These are phyloP conservation scores for Xylota segnis DNA, from an alignment of 2,888 invertebrate species.

Conservation along the genomic window DNA sequence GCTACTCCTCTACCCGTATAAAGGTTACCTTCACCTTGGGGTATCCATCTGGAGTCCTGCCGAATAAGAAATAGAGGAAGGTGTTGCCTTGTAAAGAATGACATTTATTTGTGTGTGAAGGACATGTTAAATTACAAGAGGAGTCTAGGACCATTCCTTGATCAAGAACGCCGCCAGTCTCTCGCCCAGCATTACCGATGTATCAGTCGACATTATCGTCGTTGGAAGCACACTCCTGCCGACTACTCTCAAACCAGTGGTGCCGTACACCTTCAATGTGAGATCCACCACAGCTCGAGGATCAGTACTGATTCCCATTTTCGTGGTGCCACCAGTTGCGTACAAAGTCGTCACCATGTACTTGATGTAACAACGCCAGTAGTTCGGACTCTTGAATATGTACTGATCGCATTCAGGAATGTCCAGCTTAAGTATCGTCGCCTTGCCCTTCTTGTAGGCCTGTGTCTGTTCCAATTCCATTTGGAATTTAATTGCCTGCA, in stretches of 20 bases:
- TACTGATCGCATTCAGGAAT: slow-evolving; percentile 78
- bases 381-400: slow-evolving; percentile 82
- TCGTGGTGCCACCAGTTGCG: slow-evolving; percentile 88
- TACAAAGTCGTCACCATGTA: slow-evolving; percentile 88
- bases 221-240: slow-evolving; percentile 92
- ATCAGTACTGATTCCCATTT: slow-evolving; percentile 88
- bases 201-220: slow-evolving; percentile 92
- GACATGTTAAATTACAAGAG: too few species aligned
- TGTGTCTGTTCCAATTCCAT: slow-evolving; percentile 83
- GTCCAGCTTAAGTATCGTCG: slow-evolving; percentile 77
- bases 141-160: slow-evolving; percentile 77
- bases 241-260: slow-evolving; percentile 87
- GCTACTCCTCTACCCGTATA: too few species aligned
- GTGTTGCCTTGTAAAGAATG: too few species aligned
- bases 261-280: slow-evolving; percentile 87
- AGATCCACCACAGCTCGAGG: slow-evolving; percentile 88
- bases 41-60: too few species aligned
- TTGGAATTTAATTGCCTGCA: slow-evolving; percentile 81
- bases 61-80: too few species aligned
- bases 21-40: too few species aligned
- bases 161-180: slow-evolving; percentile 88
- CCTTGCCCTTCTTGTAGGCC: slow-evolving; percentile 82
- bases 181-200: slow-evolving; percentile 94
- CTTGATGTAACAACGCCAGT: slow-evolving; percentile 88
- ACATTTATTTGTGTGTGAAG: too few species aligned